phyloP scores from a whole-genome alignment of 1,140 invertebrate species.

The Drosophila orosa region DNA sequence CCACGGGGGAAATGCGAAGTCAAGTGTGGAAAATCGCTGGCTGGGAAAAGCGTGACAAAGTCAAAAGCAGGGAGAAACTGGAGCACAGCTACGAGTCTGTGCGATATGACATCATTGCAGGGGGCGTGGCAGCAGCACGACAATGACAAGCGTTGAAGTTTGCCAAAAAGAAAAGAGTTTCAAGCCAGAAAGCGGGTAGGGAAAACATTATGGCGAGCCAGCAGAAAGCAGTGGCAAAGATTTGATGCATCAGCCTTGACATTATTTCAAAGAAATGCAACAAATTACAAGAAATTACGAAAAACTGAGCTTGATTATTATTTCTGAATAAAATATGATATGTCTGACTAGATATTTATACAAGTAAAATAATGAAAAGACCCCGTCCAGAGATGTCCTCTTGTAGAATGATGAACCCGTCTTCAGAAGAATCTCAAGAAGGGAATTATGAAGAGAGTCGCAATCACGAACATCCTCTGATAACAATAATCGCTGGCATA shows the following conservation, averaged over 20 bases:
- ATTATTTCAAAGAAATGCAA: slow-evolving; percentile 36
- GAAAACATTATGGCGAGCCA: slow-evolving; percentile 19
- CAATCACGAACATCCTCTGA: slow-evolving; percentile 23
- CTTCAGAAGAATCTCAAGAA: background rate
- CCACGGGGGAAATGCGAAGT: slow-evolving; percentile 28
- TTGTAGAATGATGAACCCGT: background rate
- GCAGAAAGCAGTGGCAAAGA: slow-evolving; percentile 25
- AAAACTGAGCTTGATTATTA: background rate
- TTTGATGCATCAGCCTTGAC: slow-evolving; percentile 39
- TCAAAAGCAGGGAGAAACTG: slow-evolving; percentile 55
- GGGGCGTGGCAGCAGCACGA: slow-evolving; percentile 28
- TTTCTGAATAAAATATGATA: background rate
- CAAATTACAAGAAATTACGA: slow-evolving; percentile 5
- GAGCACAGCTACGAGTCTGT: slow-evolving; percentile 28
- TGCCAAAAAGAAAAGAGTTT: slow-evolving; percentile 4
- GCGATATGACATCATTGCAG: slow-evolving; percentile 61
- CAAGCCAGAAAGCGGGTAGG: slow-evolving; percentile 4
- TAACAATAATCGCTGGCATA: slow-evolving; percentile 27
- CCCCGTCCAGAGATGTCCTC: background rate
- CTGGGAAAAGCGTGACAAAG: slow-evolving; percentile 63
- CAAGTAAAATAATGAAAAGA: background rate
- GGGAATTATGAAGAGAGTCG: slow-evolving; percentile 9
- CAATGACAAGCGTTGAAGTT: slow-evolving; percentile 41
- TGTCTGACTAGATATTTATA: background rate
- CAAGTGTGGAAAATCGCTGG: slow-evolving; percentile 42